phyloP scores from a whole-genome alignment of 2,797 vertebrate species.

The Coracias cyanogaster region DNA sequence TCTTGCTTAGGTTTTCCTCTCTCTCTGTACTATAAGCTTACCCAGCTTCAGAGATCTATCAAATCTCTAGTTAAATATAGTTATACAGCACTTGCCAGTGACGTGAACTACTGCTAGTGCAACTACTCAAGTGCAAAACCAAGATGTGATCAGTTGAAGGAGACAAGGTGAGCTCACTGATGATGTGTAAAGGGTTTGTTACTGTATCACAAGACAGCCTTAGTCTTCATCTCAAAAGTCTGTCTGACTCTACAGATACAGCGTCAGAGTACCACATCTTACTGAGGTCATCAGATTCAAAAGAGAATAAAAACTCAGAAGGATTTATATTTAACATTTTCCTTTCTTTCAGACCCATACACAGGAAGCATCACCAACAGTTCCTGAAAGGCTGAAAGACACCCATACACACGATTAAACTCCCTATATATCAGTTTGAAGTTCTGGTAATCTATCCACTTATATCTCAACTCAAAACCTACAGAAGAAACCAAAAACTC shows the following conservation, averaged over 20 bases:
- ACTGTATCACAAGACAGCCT: constrained; percentile 38
- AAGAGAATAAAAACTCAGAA: not conserved
- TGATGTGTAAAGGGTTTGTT: constrained; percentile 39
- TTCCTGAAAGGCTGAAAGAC: not conserved
- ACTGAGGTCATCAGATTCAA: not conserved
- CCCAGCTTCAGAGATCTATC: not conserved
- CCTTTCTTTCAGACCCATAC: not conserved
- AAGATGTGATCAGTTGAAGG: not conserved
- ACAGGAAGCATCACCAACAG: not conserved
- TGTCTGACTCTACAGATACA: not conserved
- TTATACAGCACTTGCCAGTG: not conserved
- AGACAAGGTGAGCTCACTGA: constrained; percentile 26
- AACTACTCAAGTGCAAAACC: constrained; percentile 20
- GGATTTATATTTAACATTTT: not conserved
- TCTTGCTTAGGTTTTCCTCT: not conserved
- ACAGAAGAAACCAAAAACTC: constrained; percentile 2
- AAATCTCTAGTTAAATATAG: not conserved
- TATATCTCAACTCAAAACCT: not conserved
- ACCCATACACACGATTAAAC: not conserved
- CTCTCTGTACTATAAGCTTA: not conserved
- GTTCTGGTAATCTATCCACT: not conserved
- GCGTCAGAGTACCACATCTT: not conserved
- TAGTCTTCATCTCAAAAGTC: not conserved
- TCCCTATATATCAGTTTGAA: not conserved
- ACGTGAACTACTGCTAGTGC: not conserved